Conservation (phyloP, 2,113 vertebrate species). For the Eira barbara region DNA sequence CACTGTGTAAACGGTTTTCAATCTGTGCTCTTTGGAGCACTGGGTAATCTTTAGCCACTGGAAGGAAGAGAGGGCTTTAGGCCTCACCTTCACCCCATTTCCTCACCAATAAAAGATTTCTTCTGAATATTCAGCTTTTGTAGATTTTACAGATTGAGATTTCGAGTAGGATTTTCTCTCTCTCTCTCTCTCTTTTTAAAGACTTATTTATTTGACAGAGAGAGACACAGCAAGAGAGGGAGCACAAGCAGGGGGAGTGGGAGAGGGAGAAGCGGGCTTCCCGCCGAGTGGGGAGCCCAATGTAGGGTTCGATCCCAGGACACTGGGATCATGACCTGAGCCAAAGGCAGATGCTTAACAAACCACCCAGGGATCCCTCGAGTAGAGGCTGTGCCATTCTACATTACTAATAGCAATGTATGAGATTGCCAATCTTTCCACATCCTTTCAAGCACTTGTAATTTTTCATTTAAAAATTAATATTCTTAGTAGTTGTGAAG, state of each 20-base stretch:
- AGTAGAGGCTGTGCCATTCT: not conserved
- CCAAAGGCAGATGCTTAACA: too few species aligned
- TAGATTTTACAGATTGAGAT: constrained; percentile 22
- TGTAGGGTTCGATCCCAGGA: too few species aligned
- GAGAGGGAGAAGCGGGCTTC: too few species aligned
- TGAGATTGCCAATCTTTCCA: not conserved
- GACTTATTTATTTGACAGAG: too few species aligned
- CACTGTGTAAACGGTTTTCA: constrained; percentile 5
- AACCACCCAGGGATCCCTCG: too few species aligned
- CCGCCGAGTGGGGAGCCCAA: too few species aligned
- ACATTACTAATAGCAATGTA: not conserved
- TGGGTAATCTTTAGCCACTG: not conserved
- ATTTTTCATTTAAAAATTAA: not conserved
- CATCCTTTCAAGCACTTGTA: not conserved
- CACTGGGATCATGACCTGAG: too few species aligned
- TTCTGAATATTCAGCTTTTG: not conserved
- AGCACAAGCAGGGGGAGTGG: too few species aligned
- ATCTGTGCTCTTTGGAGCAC: not conserved
- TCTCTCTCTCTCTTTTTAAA: too few species aligned
- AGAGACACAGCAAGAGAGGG: too few species aligned
- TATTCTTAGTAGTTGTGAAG: not conserved
- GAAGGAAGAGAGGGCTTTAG: not conserved
- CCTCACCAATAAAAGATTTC: not conserved
- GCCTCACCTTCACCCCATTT: not conserved
- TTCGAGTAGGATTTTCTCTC: not conserved